These are phyloP conservation scores for Phyllopteryx taeniolatus DNA, from an alignment of 2,113 vertebrate genomes.

Conservation along the genomic window DNA sequence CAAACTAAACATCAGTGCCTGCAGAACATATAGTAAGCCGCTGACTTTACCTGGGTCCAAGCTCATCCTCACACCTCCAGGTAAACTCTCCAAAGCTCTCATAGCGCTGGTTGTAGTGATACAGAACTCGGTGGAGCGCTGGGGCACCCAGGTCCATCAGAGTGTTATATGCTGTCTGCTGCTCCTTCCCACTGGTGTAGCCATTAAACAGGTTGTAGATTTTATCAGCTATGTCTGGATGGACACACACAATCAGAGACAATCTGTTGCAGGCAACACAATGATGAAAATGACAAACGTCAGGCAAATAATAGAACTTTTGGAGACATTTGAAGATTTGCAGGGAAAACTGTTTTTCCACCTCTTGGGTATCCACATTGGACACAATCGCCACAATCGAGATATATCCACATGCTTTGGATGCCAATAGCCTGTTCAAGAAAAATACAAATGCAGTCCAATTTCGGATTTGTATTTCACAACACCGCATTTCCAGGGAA, in stretches of 20 bases:
- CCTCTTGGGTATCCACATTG: neutral
- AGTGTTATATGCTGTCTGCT: constrained; percentile 96
- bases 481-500: constrained; percentile 37
- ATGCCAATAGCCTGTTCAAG: constrained; percentile 16
- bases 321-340: neutral
- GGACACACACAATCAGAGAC: neutral
- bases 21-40: neutral
- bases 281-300: neutral
- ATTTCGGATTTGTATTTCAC: constrained; percentile 32
- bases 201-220: constrained; percentile 99
- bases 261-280: neutral
- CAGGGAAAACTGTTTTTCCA: neutral
- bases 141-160: constrained; percentile 93
- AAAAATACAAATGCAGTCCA: constrained; percentile 13
- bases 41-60: constrained; percentile 87
- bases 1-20: neutral
- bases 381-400: constrained; percentile 4
- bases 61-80: constrained; percentile 95
- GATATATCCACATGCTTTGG: constrained; percentile 14
- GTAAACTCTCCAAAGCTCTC: constrained; percentile 98
- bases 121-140: constrained; percentile 90
- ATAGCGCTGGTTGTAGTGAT: constrained; percentile 97
- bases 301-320: neutral
- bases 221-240: constrained; percentile 93
- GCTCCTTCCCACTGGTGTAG: constrained; percentile 97